phyloP scores from a whole-genome alignment of 2,888 invertebrate genomes.

The Exephanes ischioxanthus region DNA sequence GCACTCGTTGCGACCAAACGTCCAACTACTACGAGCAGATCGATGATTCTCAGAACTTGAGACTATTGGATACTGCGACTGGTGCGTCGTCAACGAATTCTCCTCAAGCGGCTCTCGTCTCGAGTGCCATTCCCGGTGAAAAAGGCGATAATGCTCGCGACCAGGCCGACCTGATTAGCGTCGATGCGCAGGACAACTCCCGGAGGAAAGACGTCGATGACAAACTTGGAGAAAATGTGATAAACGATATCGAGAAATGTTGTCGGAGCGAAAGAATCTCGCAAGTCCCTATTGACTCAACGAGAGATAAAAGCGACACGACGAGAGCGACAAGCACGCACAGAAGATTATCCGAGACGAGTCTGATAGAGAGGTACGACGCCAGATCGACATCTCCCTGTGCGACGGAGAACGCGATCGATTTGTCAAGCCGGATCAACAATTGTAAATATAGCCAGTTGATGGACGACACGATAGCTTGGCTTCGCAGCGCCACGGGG shows the following conservation, averaged over 20 bases:
- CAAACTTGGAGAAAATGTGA: slow-evolving; percentile 89
- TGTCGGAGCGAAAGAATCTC: slow-evolving; percentile 77
- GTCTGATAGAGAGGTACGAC: slow-evolving; percentile 1
- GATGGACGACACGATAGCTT: slow-evolving; percentile 74
- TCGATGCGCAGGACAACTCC: slow-evolving; percentile 26
- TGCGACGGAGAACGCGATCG: slow-evolving; percentile 24
- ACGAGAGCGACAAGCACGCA: slow-evolving; percentile 47
- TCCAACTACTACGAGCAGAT: neutral
- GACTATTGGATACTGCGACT: slow-evolving; percentile 89
- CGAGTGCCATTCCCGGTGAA: neutral
- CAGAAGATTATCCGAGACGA: slow-evolving; percentile 64
- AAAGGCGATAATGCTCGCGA: neutral
- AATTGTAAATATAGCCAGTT: slow-evolving; percentile 74
- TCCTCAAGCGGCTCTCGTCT: neutral
- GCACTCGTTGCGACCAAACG: neutral
- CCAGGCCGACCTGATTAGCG: neutral
- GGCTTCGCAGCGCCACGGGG: slow-evolving; percentile 70
- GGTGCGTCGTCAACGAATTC: slow-evolving; percentile 87
- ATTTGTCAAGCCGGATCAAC: slow-evolving; percentile 18
- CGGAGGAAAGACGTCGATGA: slow-evolving; percentile 85
- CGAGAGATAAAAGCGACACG: slow-evolving; percentile 22
- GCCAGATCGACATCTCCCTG: neutral
- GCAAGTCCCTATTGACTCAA: slow-evolving; percentile 6
- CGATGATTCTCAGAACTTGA: slow-evolving; percentile 82
- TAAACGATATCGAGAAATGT: slow-evolving; percentile 90